Evolutionary conservation across 2,113 vertebrate species (phyloP).

Genomic region (Alethe castanea): DNA sequence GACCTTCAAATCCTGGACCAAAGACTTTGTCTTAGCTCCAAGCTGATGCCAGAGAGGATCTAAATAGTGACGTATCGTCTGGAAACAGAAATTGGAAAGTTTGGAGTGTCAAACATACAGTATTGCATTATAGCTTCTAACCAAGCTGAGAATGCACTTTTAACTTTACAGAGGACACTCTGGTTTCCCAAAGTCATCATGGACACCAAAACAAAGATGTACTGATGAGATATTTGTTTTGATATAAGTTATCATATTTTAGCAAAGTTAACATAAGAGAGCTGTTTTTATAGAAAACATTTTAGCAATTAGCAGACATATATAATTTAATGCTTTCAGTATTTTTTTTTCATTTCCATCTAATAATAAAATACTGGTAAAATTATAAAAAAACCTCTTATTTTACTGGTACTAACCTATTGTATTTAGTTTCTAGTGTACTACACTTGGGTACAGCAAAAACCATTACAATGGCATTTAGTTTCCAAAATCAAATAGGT

Average conservation of each 20-base stretch:
- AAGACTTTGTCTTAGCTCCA: conserved; percentile 90
- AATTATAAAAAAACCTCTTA: neutral
- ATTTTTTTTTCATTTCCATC: neutral
- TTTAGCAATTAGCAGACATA: neutral
- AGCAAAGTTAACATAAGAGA: neutral
- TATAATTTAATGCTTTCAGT: neutral
- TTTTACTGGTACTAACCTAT: neutral
- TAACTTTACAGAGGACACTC: neutral
- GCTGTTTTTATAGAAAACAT: neutral
- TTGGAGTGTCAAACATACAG: neutral
- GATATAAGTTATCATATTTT: neutral
- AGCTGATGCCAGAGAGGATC: conserved; percentile 98
- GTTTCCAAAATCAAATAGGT: neutral
- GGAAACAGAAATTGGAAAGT: conserved; percentile 44
- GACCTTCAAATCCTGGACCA: conserved; percentile 95
- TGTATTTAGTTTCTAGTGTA: neutral
- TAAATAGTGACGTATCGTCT: conserved; percentile 94
- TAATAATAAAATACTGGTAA: neutral
- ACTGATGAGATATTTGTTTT: neutral
- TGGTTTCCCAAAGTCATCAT: neutral
- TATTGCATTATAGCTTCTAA: neutral
- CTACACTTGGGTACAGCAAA: neutral
- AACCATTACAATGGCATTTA: neutral
- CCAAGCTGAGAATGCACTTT: neutral
- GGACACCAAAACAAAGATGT: neutral